Conservation (phyloP, 2,113 vertebrate species). For the Galemys pyrenaicus region DNA sequence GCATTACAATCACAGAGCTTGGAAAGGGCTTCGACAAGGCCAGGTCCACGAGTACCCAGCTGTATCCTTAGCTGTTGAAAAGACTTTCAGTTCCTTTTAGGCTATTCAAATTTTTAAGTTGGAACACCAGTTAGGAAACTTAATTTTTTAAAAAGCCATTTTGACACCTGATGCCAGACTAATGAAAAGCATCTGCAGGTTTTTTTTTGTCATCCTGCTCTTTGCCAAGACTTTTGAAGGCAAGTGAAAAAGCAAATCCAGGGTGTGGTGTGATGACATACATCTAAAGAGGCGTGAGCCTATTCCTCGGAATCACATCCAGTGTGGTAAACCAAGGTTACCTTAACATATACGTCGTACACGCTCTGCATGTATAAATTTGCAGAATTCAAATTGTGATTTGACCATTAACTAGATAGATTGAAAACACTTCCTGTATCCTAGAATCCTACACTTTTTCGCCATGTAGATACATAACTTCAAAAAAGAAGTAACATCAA, state of each 20-base stretch:
- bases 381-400: not conserved
- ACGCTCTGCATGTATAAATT: too few species aligned
- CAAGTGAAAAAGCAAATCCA: not conserved
- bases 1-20: not conserved
- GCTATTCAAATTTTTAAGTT: not conserved
- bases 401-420: not conserved
- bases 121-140: not conserved
- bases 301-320: too few species aligned
- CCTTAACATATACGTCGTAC: too few species aligned
- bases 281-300: not conserved
- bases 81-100: conserved; percentile 16
- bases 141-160: conserved; percentile 34
- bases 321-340: too few species aligned
- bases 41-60: not conserved
- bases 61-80: not conserved
- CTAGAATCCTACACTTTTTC: not conserved
- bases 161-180: not conserved
- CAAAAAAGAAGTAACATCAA: too few species aligned
- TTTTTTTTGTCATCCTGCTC: not conserved
- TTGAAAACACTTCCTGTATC: conserved; percentile 43
- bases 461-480: too few species aligned
- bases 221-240: conserved; percentile 7
- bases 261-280: not conserved
- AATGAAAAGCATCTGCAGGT: not conserved
- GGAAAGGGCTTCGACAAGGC: conserved; percentile 7